Percentiles rank a stretch among this genome's conserved stretches.
Conservation (phyloP, 2,113 vertebrate species). For the Triplophysa siluroides region DNA sequence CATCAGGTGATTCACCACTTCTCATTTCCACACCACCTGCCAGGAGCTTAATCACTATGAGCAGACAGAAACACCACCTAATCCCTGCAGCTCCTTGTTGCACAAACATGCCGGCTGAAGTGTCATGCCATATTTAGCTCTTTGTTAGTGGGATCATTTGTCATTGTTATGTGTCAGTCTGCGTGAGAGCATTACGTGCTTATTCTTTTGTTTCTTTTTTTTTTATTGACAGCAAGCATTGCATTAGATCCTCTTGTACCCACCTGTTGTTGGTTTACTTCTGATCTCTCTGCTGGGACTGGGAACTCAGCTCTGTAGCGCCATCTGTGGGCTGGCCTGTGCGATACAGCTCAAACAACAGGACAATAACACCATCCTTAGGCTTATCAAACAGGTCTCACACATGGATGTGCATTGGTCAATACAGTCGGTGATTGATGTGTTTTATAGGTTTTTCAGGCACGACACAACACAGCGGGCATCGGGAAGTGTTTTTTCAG, state of each 20-base stretch:
- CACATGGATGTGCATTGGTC: not conserved
- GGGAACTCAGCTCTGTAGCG: conserved; percentile 38
- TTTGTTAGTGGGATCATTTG: not conserved
- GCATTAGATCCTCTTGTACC: conserved; percentile 43
- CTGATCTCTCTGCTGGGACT: not conserved
- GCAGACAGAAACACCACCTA: not conserved
- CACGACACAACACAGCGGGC: conserved; percentile 31
- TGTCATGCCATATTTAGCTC: not conserved
- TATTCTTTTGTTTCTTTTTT: not conserved
- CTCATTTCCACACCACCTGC: not conserved
- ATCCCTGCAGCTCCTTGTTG: not conserved
- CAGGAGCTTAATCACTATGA: no score
- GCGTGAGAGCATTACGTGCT: not conserved
- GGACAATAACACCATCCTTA: conserved; percentile 45
- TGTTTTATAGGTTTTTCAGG: not conserved
- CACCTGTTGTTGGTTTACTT: not conserved
- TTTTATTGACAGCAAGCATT: conserved; percentile 27
- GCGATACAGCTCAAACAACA: conserved; percentile 43
- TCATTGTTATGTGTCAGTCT: not conserved
- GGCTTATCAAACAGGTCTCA: conserved; percentile 48
- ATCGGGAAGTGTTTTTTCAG: conserved; percentile 47
- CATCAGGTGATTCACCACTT: conserved; percentile 32
- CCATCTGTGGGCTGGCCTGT: conserved; percentile 54
- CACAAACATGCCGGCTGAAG: no score
- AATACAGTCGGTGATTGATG: not conserved